A percentile compares a stretch with the other conserved stretches of the same genome.
These are phyloP conservation scores for Elephantulus edwardii DNA, from an alignment of 2,113 vertebrate species.

Conservation along the genomic window DNA sequence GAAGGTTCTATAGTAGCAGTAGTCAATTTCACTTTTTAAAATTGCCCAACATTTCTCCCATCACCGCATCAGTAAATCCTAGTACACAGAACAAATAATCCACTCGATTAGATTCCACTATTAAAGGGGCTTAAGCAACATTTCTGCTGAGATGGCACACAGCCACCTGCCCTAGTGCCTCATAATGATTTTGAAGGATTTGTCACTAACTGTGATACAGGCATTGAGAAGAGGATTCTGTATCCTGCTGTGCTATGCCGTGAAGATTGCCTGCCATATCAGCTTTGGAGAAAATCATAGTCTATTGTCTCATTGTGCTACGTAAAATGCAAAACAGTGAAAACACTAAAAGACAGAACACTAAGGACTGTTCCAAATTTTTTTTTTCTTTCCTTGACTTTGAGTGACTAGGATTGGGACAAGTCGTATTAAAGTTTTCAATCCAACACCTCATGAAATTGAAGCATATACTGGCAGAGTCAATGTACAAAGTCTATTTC, in stretches of 20 bases:
- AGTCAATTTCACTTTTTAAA: conserved; percentile 51
- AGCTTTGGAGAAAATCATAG: conserved; percentile 20
- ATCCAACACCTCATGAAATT: conserved; percentile 6
- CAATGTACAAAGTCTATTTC: neutral
- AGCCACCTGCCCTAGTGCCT: conserved; percentile 20
- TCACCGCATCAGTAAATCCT: conserved; percentile 16
- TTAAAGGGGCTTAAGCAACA: conserved; percentile 39
- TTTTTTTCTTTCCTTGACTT: neutral
- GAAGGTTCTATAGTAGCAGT: conserved; percentile 26
- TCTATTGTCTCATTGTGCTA: conserved; percentile 14
- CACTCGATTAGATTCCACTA: conserved; percentile 46
- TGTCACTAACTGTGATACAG: neutral
- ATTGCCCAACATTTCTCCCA: conserved; percentile 34
- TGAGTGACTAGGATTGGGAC: neutral
- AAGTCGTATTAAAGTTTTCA: neutral
- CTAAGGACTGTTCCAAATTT: neutral
- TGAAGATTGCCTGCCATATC: neutral
- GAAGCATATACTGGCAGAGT: neutral
- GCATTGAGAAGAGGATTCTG: neutral
- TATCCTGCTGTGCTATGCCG: neutral
- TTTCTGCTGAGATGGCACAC: conserved; percentile 17
- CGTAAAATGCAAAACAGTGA: neutral
- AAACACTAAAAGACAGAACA: neutral
- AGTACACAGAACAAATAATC: conserved; percentile 65
- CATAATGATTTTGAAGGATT: neutral